phyloP scores from a whole-genome alignment of 2,888 invertebrate species.

The Trichacis sp. region DNA sequence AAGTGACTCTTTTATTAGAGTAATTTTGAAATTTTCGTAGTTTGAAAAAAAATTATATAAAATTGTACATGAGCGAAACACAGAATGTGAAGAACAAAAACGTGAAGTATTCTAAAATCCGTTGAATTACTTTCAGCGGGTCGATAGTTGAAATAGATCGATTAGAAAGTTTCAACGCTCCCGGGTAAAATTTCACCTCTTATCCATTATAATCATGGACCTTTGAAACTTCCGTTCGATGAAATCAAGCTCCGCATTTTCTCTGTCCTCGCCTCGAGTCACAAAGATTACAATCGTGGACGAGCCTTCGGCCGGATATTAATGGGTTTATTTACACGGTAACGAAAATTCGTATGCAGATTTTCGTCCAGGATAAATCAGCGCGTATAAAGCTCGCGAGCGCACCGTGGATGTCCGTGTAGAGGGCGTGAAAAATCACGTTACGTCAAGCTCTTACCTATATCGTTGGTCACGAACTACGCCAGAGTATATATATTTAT shows the following conservation, averaged over 20 bases:
- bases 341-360: conserved; percentile 42
- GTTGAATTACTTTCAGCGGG: no score
- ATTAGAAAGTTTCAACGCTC: no score
- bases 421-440: conserved; percentile 30
- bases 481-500: not conserved
- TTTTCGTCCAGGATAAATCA: conserved; percentile 28
- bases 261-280: conserved; percentile 2
- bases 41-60: no score
- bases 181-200: not conserved
- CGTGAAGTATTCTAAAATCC: no score
- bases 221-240: conserved; percentile 3
- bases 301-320: conserved; percentile 29
- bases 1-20: no score
- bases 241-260: conserved; percentile 15
- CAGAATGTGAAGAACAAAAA: no score
- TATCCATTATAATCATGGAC: not conserved
- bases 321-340: conserved; percentile 44
- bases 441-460: conserved; percentile 15
- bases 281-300: conserved; percentile 31
- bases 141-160: no score
- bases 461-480: conserved; percentile 9
- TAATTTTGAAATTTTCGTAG: no score
- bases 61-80: no score
- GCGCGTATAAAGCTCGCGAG: conserved; percentile 20
- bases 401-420: conserved; percentile 23